These are phyloP conservation scores for Dascyllus trimaculatus DNA, from an alignment of 2,113 vertebrate genomes.

Conservation along the genomic window DNA sequence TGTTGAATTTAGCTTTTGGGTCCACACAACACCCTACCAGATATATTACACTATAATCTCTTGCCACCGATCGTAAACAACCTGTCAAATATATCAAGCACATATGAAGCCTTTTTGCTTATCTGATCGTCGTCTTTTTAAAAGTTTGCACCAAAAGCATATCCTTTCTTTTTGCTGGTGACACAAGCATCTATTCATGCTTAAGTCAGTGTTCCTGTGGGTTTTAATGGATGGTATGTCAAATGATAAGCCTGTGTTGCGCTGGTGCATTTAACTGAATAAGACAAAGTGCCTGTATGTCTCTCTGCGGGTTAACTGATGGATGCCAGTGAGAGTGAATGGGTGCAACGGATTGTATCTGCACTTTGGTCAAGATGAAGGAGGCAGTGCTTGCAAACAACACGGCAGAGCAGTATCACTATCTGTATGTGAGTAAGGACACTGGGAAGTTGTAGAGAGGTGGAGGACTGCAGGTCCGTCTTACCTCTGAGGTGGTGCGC, in stretches of 20 bases:
- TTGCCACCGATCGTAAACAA: not conserved
- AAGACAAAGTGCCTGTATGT: slow-evolving; percentile 44
- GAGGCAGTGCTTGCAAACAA: not conserved
- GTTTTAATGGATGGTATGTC: slow-evolving; percentile 60
- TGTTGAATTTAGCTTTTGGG: not conserved
- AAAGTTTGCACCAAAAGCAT: slow-evolving; percentile 1
- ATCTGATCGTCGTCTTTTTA: not conserved
- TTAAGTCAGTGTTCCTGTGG: slow-evolving; percentile 7
- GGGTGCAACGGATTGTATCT: slow-evolving; percentile 46
- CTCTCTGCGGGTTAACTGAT: slow-evolving; percentile 51
- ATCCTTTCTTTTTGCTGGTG: not conserved
- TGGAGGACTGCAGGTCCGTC: slow-evolving; percentile 7
- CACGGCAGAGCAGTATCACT: not conserved
- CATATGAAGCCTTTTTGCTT: not conserved
- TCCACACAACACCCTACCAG: not conserved
- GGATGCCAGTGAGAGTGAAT: slow-evolving; percentile 49
- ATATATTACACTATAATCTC: slow-evolving; percentile 8
- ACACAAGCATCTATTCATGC: slow-evolving; percentile 8
- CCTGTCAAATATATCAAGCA: not conserved
- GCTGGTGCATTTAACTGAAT: slow-evolving; percentile 44
- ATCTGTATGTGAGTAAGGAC: slow-evolving; percentile 18
- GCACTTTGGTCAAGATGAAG: slow-evolving; percentile 39
- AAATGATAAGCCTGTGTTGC: slow-evolving; percentile 48
- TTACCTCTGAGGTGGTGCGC: slow-evolving; percentile 9
- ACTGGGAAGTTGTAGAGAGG: slow-evolving; percentile 11